Percentiles rank a stretch among this genome's conserved stretches.
Conservation (phyloP, 2,797 vertebrate species). For the Spinus pinus region DNA sequence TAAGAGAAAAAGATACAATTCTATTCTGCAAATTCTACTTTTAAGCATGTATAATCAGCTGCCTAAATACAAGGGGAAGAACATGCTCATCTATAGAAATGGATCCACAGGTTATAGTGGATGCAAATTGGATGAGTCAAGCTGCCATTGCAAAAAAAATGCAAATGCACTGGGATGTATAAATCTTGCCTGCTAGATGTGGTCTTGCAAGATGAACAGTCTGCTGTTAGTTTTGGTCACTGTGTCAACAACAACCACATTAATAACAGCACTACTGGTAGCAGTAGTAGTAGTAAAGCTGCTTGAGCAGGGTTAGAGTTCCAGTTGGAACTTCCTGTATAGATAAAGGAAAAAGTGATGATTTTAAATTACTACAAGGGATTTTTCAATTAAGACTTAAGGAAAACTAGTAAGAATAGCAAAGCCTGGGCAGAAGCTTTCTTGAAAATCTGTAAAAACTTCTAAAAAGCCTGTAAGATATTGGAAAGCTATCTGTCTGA, state of each 20-base stretch:
- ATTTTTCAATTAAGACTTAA: not conserved
- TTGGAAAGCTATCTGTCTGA: not conserved
- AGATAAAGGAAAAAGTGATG: not conserved
- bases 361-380: not conserved
- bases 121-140: not conserved
- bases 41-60: not conserved
- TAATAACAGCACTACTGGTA: accelerated
- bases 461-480: not conserved
- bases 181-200: not conserved
- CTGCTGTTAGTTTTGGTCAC: not conserved
- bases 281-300: not conserved
- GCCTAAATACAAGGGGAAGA: not conserved
- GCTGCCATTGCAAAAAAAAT: not conserved
- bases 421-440: not conserved
- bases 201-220: not conserved
- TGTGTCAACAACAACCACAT: not conserved
- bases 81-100: not conserved
- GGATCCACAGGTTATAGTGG: not conserved
- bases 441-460: not conserved
- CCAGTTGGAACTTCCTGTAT: accelerated
- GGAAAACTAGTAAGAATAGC: not conserved
- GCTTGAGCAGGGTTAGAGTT: not conserved
- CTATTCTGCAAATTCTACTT: not conserved
- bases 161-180: not conserved
- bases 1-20: not conserved